Percentiles rank a stretch among this genome's conserved stretches.
Conservation (phyloP, 2,797 vertebrate species). For the Anabacerthia variegaticeps region DNA sequence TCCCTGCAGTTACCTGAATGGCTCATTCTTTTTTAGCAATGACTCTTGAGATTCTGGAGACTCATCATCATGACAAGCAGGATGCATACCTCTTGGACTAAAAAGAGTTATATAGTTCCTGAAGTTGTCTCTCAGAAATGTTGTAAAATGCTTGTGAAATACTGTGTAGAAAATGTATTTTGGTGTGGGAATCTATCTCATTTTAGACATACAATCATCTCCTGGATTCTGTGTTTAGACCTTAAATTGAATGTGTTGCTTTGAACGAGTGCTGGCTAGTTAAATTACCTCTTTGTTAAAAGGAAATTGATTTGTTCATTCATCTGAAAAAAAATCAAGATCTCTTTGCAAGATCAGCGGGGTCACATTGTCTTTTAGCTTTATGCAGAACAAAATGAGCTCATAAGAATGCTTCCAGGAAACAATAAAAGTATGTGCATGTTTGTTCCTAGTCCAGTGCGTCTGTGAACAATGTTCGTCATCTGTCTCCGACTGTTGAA, state of each 20-base stretch:
- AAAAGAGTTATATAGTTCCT: background rate
- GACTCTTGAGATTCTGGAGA: background rate
- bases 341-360: slow-evolving; percentile 4
- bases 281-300: slow-evolving; percentile 50
- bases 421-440: background rate
- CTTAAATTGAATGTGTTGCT: slow-evolving; percentile 3
- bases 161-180: background rate
- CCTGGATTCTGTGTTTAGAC: background rate
- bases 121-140: background rate
- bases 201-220: background rate
- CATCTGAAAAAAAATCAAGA: slow-evolving; percentile 24
- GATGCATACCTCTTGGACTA: background rate
- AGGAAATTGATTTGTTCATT: slow-evolving; percentile 40
- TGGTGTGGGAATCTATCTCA: background rate
- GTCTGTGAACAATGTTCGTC: background rate
- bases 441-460: background rate
- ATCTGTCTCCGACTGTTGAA: background rate
- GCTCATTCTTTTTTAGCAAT: background rate
- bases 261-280: slow-evolving; percentile 34
- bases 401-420: slow-evolving; percentile 4
- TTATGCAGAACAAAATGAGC: background rate
- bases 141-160: background rate
- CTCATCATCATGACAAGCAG: background rate
- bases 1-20: background rate
- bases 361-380: slow-evolving; percentile 22